A percentile compares a stretch with the other conserved stretches of the same genome.
phyloP scores from a whole-genome alignment of 1,140 invertebrate species.

The Coptotermes formosanus region DNA sequence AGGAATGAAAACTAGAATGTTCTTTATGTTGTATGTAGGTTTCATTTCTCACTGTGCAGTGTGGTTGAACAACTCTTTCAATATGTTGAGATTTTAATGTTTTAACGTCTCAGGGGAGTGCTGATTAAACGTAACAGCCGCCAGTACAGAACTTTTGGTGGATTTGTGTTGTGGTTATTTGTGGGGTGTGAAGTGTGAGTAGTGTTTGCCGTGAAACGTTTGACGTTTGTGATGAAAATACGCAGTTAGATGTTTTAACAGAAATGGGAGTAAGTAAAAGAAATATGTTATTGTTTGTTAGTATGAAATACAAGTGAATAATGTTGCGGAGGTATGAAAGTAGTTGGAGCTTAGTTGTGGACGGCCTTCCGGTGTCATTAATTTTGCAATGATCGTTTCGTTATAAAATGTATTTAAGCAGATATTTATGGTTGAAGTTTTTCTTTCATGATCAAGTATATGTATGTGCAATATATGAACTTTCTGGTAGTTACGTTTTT shows the following conservation, averaged over 20 bases:
- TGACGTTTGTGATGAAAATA: conserved; percentile 1
- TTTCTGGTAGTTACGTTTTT: too few relatives aligned
- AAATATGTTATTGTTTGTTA: not conserved
- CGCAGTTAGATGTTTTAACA: not conserved
- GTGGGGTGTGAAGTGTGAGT: not conserved
- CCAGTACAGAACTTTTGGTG: not conserved
- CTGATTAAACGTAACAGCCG: not conserved
- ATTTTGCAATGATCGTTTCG: not conserved
- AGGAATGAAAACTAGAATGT: not conserved
- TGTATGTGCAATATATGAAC: too few relatives aligned
- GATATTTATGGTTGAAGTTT: not conserved
- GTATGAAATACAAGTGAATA: not conserved
- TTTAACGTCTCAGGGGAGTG: not conserved
- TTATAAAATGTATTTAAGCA: not conserved
- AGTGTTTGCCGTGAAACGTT: not conserved
- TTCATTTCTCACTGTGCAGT: not conserved
- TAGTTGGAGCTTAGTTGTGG: not conserved
- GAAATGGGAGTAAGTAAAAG: not conserved
- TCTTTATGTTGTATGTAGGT: not conserved
- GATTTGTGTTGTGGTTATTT: too few relatives aligned
- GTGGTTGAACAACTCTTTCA: not conserved
- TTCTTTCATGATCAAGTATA: too few relatives aligned
- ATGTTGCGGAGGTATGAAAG: not conserved
- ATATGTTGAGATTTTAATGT: not conserved
- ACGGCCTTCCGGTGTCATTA: not conserved